Conservation (phyloP, 1,140 invertebrate genomes). For the Microplitis demolitor region DNA sequence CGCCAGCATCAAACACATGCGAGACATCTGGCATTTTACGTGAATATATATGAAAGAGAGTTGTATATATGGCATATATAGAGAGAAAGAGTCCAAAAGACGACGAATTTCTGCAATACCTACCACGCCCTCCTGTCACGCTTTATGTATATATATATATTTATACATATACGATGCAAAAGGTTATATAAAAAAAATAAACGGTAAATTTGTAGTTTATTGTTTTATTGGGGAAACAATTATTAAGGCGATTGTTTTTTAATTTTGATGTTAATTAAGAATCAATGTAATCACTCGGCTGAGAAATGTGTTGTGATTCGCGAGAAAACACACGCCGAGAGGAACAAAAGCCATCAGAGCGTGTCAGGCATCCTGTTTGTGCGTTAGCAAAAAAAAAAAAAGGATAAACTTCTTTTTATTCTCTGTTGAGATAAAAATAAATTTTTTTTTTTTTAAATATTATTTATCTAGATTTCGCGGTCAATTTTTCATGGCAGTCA, state of each 20-base stretch:
- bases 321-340: constrained; percentile 9
- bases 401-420: neutral
- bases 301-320: constrained; percentile 14
- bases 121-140: constrained; percentile 58
- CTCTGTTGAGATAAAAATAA: neutral
- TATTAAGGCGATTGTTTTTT: constrained; percentile 56
- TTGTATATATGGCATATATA: too few relatives aligned
- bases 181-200: neutral
- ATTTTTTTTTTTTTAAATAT: neutral
- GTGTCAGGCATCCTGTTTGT: constrained; percentile 11
- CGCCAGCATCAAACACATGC: constrained; percentile 54
- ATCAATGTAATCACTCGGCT: constrained; percentile 52
- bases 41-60: constrained; percentile 35
- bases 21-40: constrained; percentile 62
- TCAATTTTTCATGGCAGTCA: too few relatives aligned
- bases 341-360: constrained; percentile 34
- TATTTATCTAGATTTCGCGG: too few relatives aligned
- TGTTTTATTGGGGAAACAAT: constrained; percentile 40
- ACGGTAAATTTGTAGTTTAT: constrained; percentile 19
- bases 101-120: constrained; percentile 57
- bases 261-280: constrained; percentile 53
- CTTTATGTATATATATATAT: constrained; percentile 24
- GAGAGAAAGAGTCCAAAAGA: constrained; percentile 50
- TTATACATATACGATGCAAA: too few relatives aligned
- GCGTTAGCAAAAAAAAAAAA: constrained; percentile 2